Base-by-base conservation (phyloP, 2,888 invertebrate species). In the Nomada ferruginata region DNA sequence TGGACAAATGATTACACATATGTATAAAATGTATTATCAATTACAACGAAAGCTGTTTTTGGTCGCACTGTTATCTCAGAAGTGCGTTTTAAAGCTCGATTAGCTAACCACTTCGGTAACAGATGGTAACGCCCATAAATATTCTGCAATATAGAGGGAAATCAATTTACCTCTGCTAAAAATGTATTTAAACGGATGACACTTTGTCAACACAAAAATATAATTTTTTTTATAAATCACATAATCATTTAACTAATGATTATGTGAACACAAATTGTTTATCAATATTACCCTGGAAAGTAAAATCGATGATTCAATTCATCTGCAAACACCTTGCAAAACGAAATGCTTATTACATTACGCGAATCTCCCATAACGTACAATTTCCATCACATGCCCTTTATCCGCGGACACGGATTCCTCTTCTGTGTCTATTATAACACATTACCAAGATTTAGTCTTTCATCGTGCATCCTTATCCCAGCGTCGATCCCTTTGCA, bases 391-490 rank as follows among this genome's bases (percentile, higher is more conserved):
- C 23, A 3, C 0, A 18, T 13, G 18, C 23, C 18, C 47, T 64
- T 26, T 11, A 26, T 18, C 36, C 36, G 18, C 69, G 29, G n/a
- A 70, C 18, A 2, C 10, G 63, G 9, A 26, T 47, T 57, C 18
- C 11, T 44, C 64, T 64, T 15, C 42, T 20, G 11, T 52, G 36
- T 60, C 52, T 63, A 53, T 53, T 61, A 63, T 53, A 61, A 68
- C 50, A 20, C 59, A 60, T 79, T 69, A 64, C 42, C 36, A 76
- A 65, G 57, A 70, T 79, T 64, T 18, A 42, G 20, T 26, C 65
- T 79, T 79, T 79, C 69, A 71, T 23, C 23, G 64, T 36, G 50
- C 20, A 42, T 50, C 75, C 64, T 57, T 69, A 76, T 63, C 69
- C 50, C n/a, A 23, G 2, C 47, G 47, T 10, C 60, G 63, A 66